phyloP scores from a whole-genome alignment of 2,113 vertebrate genomes.

The Nerophis ophidion region DNA sequence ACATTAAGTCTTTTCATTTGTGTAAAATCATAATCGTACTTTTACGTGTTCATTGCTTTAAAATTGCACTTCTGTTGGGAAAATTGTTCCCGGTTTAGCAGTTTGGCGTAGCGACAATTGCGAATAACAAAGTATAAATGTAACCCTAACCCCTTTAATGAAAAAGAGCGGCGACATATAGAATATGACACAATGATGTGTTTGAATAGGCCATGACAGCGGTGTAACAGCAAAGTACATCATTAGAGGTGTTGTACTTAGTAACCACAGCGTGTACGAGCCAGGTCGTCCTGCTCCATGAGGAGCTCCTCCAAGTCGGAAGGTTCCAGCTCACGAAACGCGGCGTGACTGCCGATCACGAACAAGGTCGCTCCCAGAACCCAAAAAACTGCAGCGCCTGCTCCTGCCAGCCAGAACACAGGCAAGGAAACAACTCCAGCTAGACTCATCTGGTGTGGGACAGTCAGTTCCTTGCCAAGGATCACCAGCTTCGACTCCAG shows the following conservation, averaged over 20 bases:
- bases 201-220: no score
- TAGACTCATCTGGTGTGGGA: conserved; percentile 81
- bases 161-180: no score
- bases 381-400: conserved; percentile 87
- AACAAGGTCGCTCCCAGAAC: conserved; percentile 84
- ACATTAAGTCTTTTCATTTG: no score
- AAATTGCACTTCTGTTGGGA: no score
- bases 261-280: background rate
- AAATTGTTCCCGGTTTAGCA: no score
- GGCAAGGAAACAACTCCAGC: conserved; percentile 81
- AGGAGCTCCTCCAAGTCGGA: conserved; percentile 78
- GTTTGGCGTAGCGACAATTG: no score
- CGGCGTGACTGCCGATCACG: conserved; percentile 83
- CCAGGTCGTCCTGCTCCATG: conserved; percentile 47
- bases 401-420: conserved; percentile 89
- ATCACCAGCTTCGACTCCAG: conserved; percentile 81
- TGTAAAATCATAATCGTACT: no score
- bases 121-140: no score
- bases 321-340: conserved; percentile 78
- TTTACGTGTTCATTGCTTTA: no score
- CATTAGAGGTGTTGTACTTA: background rate
- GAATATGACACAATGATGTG: no score
- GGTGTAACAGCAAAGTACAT: background rate
- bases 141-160: no score
- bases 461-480: conserved; percentile 81